Base-by-base conservation (phyloP, 2,888 invertebrate species). In the Slavum lentiscoides region DNA sequence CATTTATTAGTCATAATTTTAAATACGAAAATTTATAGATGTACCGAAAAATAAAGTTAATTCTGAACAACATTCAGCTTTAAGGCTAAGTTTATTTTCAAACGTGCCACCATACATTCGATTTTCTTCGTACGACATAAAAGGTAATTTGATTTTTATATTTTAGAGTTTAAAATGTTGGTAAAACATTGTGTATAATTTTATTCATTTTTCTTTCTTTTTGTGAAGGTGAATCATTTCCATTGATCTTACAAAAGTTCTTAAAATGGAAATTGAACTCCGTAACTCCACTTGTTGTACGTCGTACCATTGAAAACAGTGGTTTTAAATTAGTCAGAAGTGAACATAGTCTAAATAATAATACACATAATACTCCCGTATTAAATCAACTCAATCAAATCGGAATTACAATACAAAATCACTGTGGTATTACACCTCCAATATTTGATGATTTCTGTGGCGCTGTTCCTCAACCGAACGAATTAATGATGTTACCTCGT, bases 191-290 rank as follows among this genome's bases (percentile, higher is more conserved):
- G 4, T 43, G 43, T 43, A 9, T 9, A 43, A 43, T 43, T 43
- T 43, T 43, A 9, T 43, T 43, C 7, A 23, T 62, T 17, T 19
- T n/a, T 58, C 30, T 49, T 30, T 9, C 53, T 53, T 30, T 67
- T 55, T 5, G 39, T 39, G 59, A 19, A 76, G 85, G 85, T 39
- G 86, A 88, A 0, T 85, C 86, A 74, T 86, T 93, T 82, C 96
- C 96, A 0, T 86, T 89, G 73, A 91, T 92, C 4, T 89, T 94
- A 83, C 90, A 91, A 84, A 92, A 92, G 84, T 90, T 93, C 83
- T 89, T 99, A 72, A 96, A 95, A 86, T 98, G 98, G 98, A 93
- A 96, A 85, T 89, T 97, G 82, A 97, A 95, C 82, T 93, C 93
- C 3, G 96, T 99, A 77, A 97, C 98, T 59, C 98, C 98, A 0